A percentile compares a stretch with the other conserved stretches of the same genome.
Conservation (phyloP, 1,140 invertebrate species). For the Planococcus citri region DNA sequence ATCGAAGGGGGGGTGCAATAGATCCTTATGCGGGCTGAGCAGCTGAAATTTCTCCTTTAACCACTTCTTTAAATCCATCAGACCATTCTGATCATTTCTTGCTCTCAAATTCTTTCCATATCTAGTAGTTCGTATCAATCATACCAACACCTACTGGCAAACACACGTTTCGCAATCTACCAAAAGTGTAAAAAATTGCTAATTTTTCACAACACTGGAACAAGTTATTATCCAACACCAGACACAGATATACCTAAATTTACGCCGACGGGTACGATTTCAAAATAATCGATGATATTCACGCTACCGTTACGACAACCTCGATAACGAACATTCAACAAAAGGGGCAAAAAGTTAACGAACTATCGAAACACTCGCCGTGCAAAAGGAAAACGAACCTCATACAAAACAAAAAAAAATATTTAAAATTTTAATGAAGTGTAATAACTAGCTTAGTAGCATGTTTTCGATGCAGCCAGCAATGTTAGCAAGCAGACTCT, state of each 20-base stretch:
- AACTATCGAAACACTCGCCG: background rate
- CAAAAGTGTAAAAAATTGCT: background rate
- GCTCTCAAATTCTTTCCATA: too few relatives aligned
- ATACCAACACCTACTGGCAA: too few relatives aligned
- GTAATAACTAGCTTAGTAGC: background rate
- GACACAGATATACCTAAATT: background rate
- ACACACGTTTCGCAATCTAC: background rate
- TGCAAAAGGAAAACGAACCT: background rate
- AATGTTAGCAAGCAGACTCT: too few relatives aligned
- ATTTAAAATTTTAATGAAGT: slow-evolving; percentile 1
- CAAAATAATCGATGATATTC: background rate
- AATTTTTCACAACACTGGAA: background rate
- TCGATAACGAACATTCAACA: background rate
- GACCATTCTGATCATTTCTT: too few relatives aligned
- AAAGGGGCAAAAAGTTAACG: background rate
- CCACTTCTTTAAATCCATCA: too few relatives aligned
- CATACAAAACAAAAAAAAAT: too few relatives aligned
- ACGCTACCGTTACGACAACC: background rate
- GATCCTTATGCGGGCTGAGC: too few relatives aligned
- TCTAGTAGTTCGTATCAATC: too few relatives aligned
- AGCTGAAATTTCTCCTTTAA: too few relatives aligned
- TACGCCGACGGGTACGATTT: background rate
- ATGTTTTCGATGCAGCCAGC: background rate
- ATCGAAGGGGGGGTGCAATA: too few relatives aligned
- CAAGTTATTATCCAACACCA: background rate